Conservation (phyloP, 2,797 vertebrate genomes). For the Botia almorhae region DNA sequence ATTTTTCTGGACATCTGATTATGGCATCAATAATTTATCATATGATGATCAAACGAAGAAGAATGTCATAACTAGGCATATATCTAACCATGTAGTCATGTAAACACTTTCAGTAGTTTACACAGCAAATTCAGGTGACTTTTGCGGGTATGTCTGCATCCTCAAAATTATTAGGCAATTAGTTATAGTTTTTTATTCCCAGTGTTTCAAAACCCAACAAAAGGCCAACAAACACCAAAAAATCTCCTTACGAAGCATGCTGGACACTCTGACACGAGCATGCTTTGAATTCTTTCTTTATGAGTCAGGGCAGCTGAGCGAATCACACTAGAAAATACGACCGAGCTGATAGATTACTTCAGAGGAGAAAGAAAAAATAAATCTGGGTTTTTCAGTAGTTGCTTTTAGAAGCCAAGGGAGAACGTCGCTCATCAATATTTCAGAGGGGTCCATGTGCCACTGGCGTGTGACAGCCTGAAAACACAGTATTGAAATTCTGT, state of each 20-base stretch:
- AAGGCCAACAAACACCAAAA: too few species aligned
- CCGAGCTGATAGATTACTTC: constrained; percentile 7
- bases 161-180: too few species aligned
- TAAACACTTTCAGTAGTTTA: not conserved
- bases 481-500: constrained; percentile 13
- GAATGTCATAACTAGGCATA: not conserved
- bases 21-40: not conserved
- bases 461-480: not conserved
- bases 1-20: not conserved
- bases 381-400: not conserved
- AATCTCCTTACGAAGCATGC: not conserved
- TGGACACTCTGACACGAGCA: not conserved
- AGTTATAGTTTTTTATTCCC: too few species aligned
- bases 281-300: constrained; percentile 1
- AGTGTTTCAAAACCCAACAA: too few species aligned
- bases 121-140: not conserved
- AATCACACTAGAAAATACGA: constrained; percentile 25
- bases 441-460: constrained; percentile 14
- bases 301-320: not conserved
- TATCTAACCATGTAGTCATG: not conserved
- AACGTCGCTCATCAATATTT: constrained; percentile 27
- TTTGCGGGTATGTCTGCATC: too few species aligned
- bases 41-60: not conserved
- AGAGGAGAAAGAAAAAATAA: not conserved
- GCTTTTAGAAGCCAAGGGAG: constrained; percentile 12